phyloP scores from a whole-genome alignment of 2,888 invertebrate species.

The Hemicrepidius hirtus region DNA sequence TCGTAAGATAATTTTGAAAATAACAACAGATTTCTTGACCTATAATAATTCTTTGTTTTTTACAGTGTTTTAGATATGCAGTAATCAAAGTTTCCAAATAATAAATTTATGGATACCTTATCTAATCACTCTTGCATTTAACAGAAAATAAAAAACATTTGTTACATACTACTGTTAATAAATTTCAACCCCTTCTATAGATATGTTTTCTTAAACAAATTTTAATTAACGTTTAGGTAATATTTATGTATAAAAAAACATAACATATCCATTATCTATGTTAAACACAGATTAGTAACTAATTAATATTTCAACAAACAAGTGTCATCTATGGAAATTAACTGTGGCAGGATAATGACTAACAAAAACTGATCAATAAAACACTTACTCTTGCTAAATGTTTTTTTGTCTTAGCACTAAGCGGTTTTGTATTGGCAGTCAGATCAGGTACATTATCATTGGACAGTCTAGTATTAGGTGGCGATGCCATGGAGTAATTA shows the following conservation, averaged over 20 bases:
- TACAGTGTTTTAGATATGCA: slow-evolving; percentile 1
- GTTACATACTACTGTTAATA: background rate
- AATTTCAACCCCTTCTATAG: too few species aligned
- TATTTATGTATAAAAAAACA: too few species aligned
- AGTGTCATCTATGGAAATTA: too few species aligned
- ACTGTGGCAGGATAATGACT: too few species aligned
- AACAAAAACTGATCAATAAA: too few species aligned
- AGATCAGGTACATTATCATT: slow-evolving; percentile 45
- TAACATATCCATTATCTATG: too few species aligned
- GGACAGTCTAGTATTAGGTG: slow-evolving; percentile 39
- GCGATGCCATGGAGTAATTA: slow-evolving; percentile 33
- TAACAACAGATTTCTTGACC: slow-evolving; percentile 6
- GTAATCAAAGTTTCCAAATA: slow-evolving; percentile 6
- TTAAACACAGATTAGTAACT: too few species aligned
- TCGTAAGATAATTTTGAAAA: background rate
- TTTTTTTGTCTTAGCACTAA: slow-evolving; percentile 46
- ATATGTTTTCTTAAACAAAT: too few species aligned
- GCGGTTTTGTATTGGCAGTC: slow-evolving; percentile 42
- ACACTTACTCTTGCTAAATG: slow-evolving; percentile 45
- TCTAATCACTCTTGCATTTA: slow-evolving; percentile 14
- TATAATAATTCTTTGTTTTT: slow-evolving; percentile 2
- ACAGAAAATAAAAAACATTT: background rate
- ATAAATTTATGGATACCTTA: slow-evolving; percentile 9
- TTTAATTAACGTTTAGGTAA: too few species aligned
- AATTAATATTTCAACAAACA: too few species aligned